Base-by-base conservation (phyloP, 64 coral and sea anemone genomes). In the Montipora efflorescens region DNA sequence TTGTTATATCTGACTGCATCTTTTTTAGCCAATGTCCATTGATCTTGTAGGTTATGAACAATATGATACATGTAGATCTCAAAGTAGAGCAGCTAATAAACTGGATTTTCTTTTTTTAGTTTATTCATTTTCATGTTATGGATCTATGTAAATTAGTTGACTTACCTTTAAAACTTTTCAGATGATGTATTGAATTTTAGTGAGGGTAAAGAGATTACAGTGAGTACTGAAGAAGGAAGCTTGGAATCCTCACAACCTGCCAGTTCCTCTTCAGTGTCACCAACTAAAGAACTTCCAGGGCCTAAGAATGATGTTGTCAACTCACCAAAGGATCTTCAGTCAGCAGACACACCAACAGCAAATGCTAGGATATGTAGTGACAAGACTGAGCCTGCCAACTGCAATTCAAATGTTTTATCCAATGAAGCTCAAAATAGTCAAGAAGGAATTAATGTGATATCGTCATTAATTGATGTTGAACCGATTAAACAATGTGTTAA, bases 391-490 rank as follows among this genome's bases (percentile, higher is more conserved):
- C 19, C 8, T 3, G 13, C 0, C 61, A 14, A 8, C 7, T 71
- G 59, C 5, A 21, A 28, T 1, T 64, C 43, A 7, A 45, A 14
- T 2, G 22, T 46, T 14, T n/a, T 48, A 16, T 7, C 76, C 48
- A 78, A 69, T 14, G 81, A 15, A 47, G 18, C 59, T 67, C 5
- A 14, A 13, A 70, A 22, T 15, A 85, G 61, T 49, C 16, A 18
- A 48, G 61, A 68, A 71, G 82, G 82, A 1, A 62, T 70, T 50
- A 51, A 85, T 85, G 2, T 85, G 46, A 71, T 70, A 21, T 85
- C 62, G 0, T 14, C 59, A 7, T 46, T 48, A 1, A 71, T 85
- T 14, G 66, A 85, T 21, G 62, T 13, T 50, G 82, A 85, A 19
- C 19, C 82, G 20, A 2, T 16, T 3, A 71, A 85, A 70, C 14